phyloP scores from a whole-genome alignment of 2,888 invertebrate genomes.

The Pseudococcus longispinus region DNA sequence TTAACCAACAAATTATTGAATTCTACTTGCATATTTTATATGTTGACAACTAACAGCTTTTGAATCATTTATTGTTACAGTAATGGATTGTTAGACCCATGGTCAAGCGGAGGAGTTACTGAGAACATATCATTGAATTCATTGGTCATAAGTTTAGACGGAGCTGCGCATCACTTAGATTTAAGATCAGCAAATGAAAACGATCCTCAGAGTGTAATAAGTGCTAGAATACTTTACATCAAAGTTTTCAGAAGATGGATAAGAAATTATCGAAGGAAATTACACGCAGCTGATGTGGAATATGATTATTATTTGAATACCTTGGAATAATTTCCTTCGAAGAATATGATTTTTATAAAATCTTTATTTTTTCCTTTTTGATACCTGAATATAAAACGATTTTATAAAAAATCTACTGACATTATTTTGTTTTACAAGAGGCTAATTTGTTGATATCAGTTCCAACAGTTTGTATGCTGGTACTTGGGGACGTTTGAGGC shows the following conservation, averaged over 20 bases:
- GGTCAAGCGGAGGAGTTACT: conserved; percentile 85
- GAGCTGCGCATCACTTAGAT: conserved; percentile 87
- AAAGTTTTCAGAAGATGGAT: conserved; percentile 72
- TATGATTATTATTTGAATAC: conserved; percentile 1
- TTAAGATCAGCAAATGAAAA: conserved; percentile 70
- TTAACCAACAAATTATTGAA: background rate
- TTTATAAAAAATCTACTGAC: background rate
- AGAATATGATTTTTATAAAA: background rate
- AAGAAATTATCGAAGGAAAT: conserved; percentile 58
- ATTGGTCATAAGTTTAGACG: conserved; percentile 76
- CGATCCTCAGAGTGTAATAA: conserved; percentile 73
- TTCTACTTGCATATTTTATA: too few relatives aligned
- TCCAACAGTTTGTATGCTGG: too few relatives aligned
- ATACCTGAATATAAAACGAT: background rate
- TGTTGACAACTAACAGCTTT: background rate
- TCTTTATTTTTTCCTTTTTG: background rate
- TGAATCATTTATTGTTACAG: conserved; percentile 64
- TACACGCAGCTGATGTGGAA: background rate
- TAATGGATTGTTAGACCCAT: conserved; percentile 86
- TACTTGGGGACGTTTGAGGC: too few relatives aligned
- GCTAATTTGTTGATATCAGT: too few relatives aligned
- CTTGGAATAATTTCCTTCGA: background rate
- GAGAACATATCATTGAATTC: conserved; percentile 72
- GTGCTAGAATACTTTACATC: conserved; percentile 71
- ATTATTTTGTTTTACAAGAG: too few relatives aligned